phyloP scores from a whole-genome alignment of 2,113 vertebrate genomes.

The Erinaceus europaeus region DNA sequence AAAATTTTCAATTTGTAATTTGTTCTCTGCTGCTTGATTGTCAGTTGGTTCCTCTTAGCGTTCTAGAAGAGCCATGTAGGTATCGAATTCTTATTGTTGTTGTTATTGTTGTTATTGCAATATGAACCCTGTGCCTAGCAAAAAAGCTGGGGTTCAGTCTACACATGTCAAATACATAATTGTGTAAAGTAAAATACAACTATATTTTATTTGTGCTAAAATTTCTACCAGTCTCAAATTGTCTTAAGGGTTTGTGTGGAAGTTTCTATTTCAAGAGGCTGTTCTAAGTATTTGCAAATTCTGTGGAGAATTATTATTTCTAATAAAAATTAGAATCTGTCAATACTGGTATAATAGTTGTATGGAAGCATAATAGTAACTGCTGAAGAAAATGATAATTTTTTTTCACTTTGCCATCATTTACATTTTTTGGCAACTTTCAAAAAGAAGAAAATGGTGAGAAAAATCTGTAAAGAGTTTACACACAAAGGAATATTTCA shows the following conservation, averaged over 20 bases:
- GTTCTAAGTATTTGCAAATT: neutral
- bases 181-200: neutral
- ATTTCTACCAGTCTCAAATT: neutral
- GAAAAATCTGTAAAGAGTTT: slow-evolving; percentile 63
- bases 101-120: too few species aligned
- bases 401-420: slow-evolving; percentile 41
- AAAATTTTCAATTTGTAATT: neutral
- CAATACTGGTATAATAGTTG: neutral
- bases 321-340: neutral
- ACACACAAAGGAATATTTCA: slow-evolving; percentile 61
- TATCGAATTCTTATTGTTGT: neutral
- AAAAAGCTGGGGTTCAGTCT: neutral
- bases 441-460: slow-evolving; percentile 50
- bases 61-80: neutral
- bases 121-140: neutral
- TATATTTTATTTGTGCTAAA: neutral
- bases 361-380: neutral
- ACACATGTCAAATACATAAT: neutral
- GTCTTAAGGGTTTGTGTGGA: neutral
- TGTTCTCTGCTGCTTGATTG: neutral
- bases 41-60: neutral
- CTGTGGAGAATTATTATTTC: neutral
- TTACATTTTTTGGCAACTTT: slow-evolving; percentile 61
- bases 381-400: slow-evolving; percentile 28
- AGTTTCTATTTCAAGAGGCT: neutral